Evolutionary conservation across 2,113 vertebrate species (phyloP).

Genomic region (Petrocephalus zakoni): DNA sequence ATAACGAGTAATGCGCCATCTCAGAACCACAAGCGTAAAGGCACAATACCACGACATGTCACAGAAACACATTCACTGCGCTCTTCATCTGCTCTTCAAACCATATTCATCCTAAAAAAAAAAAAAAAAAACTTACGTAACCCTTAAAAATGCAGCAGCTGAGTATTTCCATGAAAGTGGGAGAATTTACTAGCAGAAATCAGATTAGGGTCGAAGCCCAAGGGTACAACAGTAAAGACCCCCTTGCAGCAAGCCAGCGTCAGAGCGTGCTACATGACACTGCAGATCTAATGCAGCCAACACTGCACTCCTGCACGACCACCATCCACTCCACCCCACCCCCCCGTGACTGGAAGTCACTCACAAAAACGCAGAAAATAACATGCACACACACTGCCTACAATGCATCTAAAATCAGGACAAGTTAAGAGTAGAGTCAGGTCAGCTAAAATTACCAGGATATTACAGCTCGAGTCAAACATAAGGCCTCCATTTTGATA

Average conservation of each 20-base stretch:
- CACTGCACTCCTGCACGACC: background rate
- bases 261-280: background rate
- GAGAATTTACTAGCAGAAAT: background rate
- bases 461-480: background rate
- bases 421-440: background rate
- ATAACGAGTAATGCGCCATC: background rate
- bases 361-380: background rate
- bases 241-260: background rate
- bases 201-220: background rate
- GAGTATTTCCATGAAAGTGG: background rate
- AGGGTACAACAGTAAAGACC: background rate
- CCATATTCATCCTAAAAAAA: background rate
- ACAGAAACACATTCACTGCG: background rate
- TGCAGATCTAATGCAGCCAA: background rate
- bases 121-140: background rate
- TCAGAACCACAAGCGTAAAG: background rate
- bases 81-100: background rate
- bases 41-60: background rate
- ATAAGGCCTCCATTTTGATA: background rate
- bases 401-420: too few relatives aligned
- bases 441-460: background rate
- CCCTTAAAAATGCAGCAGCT: background rate
- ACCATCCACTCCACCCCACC: too few relatives aligned
- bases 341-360: background rate
- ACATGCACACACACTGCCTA: background rate